Conservation (phyloP, 2,113 vertebrate genomes). For the Hyaena hyaena region DNA sequence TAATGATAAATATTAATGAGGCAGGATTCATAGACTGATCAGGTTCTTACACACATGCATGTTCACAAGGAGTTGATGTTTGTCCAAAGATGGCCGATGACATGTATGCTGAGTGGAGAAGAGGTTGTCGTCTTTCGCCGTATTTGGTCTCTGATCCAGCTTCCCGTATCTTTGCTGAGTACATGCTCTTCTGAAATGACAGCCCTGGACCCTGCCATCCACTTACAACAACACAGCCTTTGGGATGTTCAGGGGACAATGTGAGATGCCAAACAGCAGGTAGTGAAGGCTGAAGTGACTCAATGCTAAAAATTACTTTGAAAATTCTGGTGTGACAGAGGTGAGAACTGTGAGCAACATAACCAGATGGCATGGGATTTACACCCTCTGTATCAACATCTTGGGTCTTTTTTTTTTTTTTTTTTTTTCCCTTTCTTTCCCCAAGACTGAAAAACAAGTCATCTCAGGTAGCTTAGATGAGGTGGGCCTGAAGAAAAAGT, state of each 20-base stretch:
- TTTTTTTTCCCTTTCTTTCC: background rate
- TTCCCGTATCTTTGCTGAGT: background rate
- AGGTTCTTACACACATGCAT: background rate
- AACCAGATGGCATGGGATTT: constrained; percentile 77
- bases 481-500: background rate
- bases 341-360: constrained; percentile 67
- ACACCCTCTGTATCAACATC: constrained; percentile 56
- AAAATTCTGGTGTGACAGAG: constrained; percentile 59
- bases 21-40: background rate
- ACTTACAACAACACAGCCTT: background rate
- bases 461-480: background rate
- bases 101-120: background rate
- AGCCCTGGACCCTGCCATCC: constrained; percentile 6
- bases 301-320: constrained; percentile 49
- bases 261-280: constrained; percentile 72
- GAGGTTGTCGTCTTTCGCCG: background rate
- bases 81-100: background rate
- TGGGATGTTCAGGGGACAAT: background rate
- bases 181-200: background rate
- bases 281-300: background rate
- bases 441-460: background rate
- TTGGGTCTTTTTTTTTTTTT: background rate
- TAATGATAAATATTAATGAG: constrained; percentile 15
- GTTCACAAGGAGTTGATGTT: background rate
- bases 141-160: background rate